These are phyloP conservation scores for Setipinna tenuifilis DNA, from an alignment of 2,797 vertebrate species.

Conservation along the genomic window DNA sequence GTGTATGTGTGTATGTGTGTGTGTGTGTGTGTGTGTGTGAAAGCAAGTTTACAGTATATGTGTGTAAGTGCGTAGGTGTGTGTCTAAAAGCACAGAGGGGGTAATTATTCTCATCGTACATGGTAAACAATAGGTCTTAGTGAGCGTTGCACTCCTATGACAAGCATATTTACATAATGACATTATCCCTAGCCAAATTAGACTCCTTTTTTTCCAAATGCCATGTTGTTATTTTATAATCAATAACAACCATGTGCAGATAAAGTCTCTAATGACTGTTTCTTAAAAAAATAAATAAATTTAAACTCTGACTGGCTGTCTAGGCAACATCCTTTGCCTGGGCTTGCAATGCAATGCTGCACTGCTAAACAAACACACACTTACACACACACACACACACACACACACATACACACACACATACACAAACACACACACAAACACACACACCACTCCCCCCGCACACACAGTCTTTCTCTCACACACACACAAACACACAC, in stretches of 20 bases:
- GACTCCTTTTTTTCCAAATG: not conserved
- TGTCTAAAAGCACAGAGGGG: not conserved
- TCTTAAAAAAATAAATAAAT: not conserved
- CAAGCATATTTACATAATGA: constrained; percentile 13
- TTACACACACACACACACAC: not conserved
- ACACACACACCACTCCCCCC: constrained; percentile 13
- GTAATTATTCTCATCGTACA: not conserved
- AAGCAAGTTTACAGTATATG: too few relatives aligned
- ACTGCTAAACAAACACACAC: too few relatives aligned
- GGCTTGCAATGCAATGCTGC: not conserved
- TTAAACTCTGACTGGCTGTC: not conserved
- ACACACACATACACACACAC: not conserved
- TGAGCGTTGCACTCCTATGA: not conserved
- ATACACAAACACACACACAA: not conserved
- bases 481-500: too few relatives aligned
- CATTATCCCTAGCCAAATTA: constrained; percentile 13
- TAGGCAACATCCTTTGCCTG: not conserved
- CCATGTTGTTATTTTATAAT: constrained; percentile 20
- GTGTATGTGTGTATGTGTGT: not conserved
- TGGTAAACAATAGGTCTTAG: not conserved
- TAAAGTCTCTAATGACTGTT: constrained; percentile 1
- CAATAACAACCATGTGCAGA: not conserved
- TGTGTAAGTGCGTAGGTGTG: not conserved
- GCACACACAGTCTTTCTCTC: too few relatives aligned
- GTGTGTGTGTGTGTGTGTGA: not conserved